Evolutionary conservation across 2,797 vertebrate genomes (phyloP).

Genomic region (Trematomus bernacchii): DNA sequence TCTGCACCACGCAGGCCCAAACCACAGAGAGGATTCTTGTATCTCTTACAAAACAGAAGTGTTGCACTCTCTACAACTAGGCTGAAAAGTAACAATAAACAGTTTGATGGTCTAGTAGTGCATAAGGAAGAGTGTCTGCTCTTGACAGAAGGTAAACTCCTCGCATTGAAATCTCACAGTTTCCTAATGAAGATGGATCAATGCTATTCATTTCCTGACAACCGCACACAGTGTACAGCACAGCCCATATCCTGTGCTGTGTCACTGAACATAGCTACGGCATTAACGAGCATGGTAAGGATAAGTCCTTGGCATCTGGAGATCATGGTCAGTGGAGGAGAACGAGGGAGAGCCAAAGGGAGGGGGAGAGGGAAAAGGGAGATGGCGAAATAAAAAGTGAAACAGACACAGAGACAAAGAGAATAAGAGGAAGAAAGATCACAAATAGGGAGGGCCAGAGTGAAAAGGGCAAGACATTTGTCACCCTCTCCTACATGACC

Average conservation of each 20-base stretch:
- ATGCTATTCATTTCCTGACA: slow-evolving; percentile 86
- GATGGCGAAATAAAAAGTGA: slow-evolving; percentile 48
- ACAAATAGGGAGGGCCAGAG: slow-evolving; percentile 73
- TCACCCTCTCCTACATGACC: slow-evolving; percentile 81
- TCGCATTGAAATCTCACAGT: slow-evolving; percentile 61
- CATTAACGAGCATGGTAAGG: slow-evolving; percentile 42
- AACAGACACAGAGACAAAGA: slow-evolving; percentile 54
- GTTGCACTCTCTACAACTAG: slow-evolving; percentile 5
- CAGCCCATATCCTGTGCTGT: slow-evolving; percentile 56
- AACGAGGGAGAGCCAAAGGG: slow-evolving; percentile 56
- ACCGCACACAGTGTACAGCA: slow-evolving; percentile 62
- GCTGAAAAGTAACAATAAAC: slow-evolving; percentile 47
- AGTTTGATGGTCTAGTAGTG: slow-evolving; percentile 60
- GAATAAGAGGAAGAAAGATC: slow-evolving; percentile 56
- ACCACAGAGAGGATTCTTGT: slow-evolving; percentile 8
- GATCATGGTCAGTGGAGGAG: slow-evolving; percentile 63
- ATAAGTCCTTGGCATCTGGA: slow-evolving; percentile 59
- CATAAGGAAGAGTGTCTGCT: slow-evolving; percentile 52
- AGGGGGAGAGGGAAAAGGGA: slow-evolving; percentile 16
- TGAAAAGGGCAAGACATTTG: slow-evolving; percentile 89
- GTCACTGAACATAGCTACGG: slow-evolving; percentile 37
- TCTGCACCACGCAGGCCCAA: slow-evolving; percentile 27
- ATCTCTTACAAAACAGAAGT: neutral
- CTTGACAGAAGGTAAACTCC: slow-evolving; percentile 68
- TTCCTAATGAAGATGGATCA: slow-evolving; percentile 90